Evolutionary conservation across 2,888 invertebrate species (phyloP).

Genomic region (Cosmia pyralina): DNA sequence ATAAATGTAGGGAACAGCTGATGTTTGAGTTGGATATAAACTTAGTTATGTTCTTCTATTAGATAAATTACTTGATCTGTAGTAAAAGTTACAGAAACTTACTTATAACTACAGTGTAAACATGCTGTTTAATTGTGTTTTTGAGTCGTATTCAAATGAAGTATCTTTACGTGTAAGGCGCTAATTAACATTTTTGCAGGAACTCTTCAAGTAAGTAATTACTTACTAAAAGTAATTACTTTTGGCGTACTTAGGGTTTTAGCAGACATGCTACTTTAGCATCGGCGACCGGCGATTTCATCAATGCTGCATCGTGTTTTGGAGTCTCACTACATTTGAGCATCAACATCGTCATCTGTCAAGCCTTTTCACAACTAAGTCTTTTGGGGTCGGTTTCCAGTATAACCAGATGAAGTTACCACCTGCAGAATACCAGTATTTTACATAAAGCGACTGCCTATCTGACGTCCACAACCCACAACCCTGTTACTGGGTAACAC

Average conservation of each 20-base stretch:
- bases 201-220: slow-evolving; percentile 39
- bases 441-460: neutral
- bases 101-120: slow-evolving; percentile 26
- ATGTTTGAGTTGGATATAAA: too few species aligned
- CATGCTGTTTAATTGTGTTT: slow-evolving; percentile 46
- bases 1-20: too few species aligned
- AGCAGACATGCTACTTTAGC: neutral
- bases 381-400: neutral
- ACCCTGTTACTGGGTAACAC: too few species aligned
- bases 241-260: slow-evolving; percentile 17
- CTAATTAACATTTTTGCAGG: slow-evolving; percentile 26
- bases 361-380: too few species aligned
- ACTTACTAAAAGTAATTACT: too few species aligned
- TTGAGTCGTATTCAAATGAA: slow-evolving; percentile 25
- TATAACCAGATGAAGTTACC: neutral
- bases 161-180: slow-evolving; percentile 41
- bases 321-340: neutral
- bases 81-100: slow-evolving; percentile 4
- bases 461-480: neutral
- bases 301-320: neutral
- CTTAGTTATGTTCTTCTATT: neutral
- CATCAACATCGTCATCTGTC: neutral
- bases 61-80: neutral
- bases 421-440: too few species aligned
- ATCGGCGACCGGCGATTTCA: neutral